A percentile compares a stretch with the other conserved stretches of the same genome.
Conservation (phyloP, 1,140 invertebrate species). For the Listronotus oregonensis region DNA sequence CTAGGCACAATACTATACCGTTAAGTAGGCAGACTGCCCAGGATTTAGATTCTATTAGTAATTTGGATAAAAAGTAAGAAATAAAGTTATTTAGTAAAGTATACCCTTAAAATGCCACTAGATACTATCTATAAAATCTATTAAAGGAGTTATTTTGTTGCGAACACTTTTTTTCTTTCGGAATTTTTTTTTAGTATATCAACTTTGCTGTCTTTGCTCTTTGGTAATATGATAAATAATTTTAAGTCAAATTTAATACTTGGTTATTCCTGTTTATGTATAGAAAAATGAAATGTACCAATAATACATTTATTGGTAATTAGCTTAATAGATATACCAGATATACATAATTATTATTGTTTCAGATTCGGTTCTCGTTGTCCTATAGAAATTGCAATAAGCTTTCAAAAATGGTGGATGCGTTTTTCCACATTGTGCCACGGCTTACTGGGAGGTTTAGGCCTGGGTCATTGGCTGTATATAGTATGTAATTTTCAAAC, state of each 20-base stretch:
- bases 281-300: too few relatives aligned
- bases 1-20: conserved; percentile 28
- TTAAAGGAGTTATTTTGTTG: too few relatives aligned
- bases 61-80: conserved; percentile 39
- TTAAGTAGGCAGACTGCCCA: conserved; percentile 40
- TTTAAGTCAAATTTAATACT: too few relatives aligned
- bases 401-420: conserved; percentile 51
- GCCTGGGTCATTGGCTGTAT: conserved; percentile 51
- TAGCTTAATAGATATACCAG: too few relatives aligned
- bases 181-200: too few relatives aligned
- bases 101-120: neutral
- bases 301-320: too few relatives aligned
- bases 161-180: too few relatives aligned
- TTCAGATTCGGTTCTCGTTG: conserved; percentile 32
- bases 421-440: conserved; percentile 51
- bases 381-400: conserved; percentile 49
- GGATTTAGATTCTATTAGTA: conserved; percentile 40
- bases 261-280: too few relatives aligned
- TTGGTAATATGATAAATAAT: too few relatives aligned
- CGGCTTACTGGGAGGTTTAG: conserved; percentile 52
- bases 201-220: too few relatives aligned
- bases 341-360: too few relatives aligned
- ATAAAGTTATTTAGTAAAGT: conserved; percentile 5
- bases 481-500: conserved; percentile 45
- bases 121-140: too few relatives aligned